A percentile compares a stretch with the other conserved stretches of the same genome.
phyloP scores from a whole-genome alignment of 2,888 invertebrate genomes.

The Tachystola acroxantha region DNA sequence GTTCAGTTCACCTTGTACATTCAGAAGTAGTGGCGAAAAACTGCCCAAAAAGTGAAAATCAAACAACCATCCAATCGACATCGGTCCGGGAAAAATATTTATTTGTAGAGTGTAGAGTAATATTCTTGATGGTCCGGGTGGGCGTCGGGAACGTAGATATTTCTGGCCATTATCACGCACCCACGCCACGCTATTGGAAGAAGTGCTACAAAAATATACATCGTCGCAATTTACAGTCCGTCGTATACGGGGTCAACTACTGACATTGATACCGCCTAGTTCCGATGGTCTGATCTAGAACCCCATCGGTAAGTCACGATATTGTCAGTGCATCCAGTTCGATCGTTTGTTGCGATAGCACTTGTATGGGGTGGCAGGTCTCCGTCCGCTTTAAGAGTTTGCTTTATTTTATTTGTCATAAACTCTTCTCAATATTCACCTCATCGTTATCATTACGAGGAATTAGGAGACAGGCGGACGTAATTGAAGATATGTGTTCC shows the following conservation, averaged over 20 bases:
- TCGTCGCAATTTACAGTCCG: constrained; percentile 49
- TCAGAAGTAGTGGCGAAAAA: too few species aligned
- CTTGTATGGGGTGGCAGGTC: too few species aligned
- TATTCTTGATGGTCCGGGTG: constrained; percentile 55
- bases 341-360: too few species aligned
- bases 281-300: not conserved
- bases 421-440: too few species aligned
- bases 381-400: too few species aligned
- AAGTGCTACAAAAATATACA: constrained; percentile 61
- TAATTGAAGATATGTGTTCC: constrained; percentile 74
- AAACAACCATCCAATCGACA: constrained; percentile 13
- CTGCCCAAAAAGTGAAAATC: too few species aligned
- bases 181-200: constrained; percentile 63
- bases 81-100: constrained; percentile 41
- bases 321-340: too few species aligned
- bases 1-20: too few species aligned
- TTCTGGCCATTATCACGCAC: constrained; percentile 65
- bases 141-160: constrained; percentile 64
- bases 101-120: constrained; percentile 47
- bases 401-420: too few species aligned
- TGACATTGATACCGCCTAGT: constrained; percentile 46
- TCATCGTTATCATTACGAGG: constrained; percentile 65
- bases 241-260: constrained; percentile 41
- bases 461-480: constrained; percentile 55
- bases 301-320: not conserved